Evolutionary conservation across 2,888 invertebrate species (phyloP), one percentile per base, ranked within the genome.

Genomic region (Globia sparganii): DNA sequence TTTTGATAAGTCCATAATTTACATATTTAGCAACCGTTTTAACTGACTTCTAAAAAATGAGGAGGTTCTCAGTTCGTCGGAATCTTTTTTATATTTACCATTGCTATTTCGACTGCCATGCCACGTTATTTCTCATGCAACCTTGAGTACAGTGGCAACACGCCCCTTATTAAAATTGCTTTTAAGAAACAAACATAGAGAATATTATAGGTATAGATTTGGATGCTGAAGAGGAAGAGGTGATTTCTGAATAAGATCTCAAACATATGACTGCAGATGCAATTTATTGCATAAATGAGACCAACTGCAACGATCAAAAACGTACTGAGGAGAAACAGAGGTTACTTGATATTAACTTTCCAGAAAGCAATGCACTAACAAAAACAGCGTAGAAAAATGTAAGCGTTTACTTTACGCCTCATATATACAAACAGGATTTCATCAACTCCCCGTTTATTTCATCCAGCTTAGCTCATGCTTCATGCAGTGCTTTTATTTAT

Each of bases 21-120:
- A 72, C 61, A 80, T 74, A 68, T 59, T 75, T 62, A 56, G 43
- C 56, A 15, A 81, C 59, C 46, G n/a, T n/a, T n/a, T n/a, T n/a
- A n/a, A n/a, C n/a, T n/a, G n/a, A n/a, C n/a, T n/a, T n/a, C n/a
- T n/a, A n/a, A n/a, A n/a, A n/a, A n/a, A n/a, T n/a, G n/a, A n/a
- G n/a, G n/a, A n/a, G n/a, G n/a, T n/a, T n/a, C n/a, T n/a, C n/a
- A n/a, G n/a, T n/a, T n/a, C n/a, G n/a, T n/a, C n/a, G n/a, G n/a
- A n/a, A n/a, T n/a, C n/a, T n/a, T n/a, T n/a, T n/a, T n/a, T n/a
- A n/a, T 66, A 69, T 66, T 80, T 75, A 46, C 53, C 37, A 59
- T 49, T 49, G 46, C 37, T 73, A 68, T 74, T 75, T 81, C 13
- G 43, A 74, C 15, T 65, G 37, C n/a, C 53, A 78, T 18, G 34